Evolutionary conservation across 2,888 invertebrate genomes (phyloP), one percentile per base, ranked within the genome.

Genomic region (Aspidiotus destructor): DNA sequence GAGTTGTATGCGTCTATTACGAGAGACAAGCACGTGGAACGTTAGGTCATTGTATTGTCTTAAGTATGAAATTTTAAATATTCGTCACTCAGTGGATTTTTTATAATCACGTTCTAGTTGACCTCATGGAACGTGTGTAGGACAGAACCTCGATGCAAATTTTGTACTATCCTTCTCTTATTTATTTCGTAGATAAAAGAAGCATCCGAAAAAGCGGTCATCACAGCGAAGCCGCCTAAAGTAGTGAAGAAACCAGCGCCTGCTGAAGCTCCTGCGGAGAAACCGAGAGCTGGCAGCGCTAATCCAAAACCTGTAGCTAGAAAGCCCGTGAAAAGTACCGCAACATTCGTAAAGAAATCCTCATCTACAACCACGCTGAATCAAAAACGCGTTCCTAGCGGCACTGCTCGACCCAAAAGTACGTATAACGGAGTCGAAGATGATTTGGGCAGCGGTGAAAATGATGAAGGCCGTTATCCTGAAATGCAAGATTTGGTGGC

Each of bases 171-270:
- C 5, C 28, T 28, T 28, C 28, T 28, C 28, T 28, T 28, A 28
- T 28, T 28, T 28, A 28, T 28, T 28, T 5, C 28, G 28, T 28
- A 80, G 80, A 88, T 98, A 60, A 93, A 92, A 77, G 98, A 98
- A 77, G 90, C 85, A 75, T 88, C 88, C 73, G 95, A 97, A 63
- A 96, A 95, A 78, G 94, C 94, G 48, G 90, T 92, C 63, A 88
- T 93, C 69, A 81, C 85, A 72, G 86, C 89, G 6, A 90, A 89
- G 78, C 73, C 73, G 2, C 83, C 82, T 0, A 80, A 81, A 0
- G 84, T 85, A 73, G 88, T 87, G 74, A 81, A 82, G 13, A 72
- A 70, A 40, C 55, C 69, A 15, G 61, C 69, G 44, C 70, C 73
- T n/a, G 71, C 73, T 16, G 44, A 68, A 41, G 48, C 54, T 13